These are phyloP conservation scores for Noctua janthina DNA, from an alignment of 2,888 invertebrate species.

Conservation along the genomic window DNA sequence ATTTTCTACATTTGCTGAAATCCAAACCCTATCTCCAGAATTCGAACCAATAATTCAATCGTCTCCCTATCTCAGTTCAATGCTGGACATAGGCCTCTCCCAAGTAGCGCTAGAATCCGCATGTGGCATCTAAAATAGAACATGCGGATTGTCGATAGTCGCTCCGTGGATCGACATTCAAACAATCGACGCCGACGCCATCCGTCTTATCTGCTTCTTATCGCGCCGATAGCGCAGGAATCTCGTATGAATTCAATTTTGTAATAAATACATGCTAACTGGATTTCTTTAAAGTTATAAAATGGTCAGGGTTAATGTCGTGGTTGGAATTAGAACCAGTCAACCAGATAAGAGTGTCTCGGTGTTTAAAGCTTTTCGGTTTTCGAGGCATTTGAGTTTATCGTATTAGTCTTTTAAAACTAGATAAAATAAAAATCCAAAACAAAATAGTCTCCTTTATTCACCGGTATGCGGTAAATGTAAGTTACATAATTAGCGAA, in stretches of 20 bases:
- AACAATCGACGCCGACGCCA: slow-evolving; percentile 68
- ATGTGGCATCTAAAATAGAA: slow-evolving; percentile 80
- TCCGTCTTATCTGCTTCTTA: slow-evolving; percentile 71
- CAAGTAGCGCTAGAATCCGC: slow-evolving; percentile 66
- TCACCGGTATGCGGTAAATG: slow-evolving; percentile 20
- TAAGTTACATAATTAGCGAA: slow-evolving; percentile 34
- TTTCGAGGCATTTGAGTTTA: slow-evolving; percentile 7
- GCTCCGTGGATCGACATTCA: slow-evolving; percentile 53
- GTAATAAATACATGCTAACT: slow-evolving; percentile 57
- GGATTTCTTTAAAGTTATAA: slow-evolving; percentile 34
- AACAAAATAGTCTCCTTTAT: background rate
- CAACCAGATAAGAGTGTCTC: slow-evolving; percentile 22
- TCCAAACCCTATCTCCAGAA: background rate
- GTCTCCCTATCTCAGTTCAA: slow-evolving; percentile 32
- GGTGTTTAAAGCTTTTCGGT: background rate
- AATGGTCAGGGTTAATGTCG: slow-evolving; percentile 46
- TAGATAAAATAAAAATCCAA: too few species aligned
- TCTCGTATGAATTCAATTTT: slow-evolving; percentile 54
- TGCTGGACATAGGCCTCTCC: slow-evolving; percentile 57
- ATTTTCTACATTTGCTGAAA: background rate
- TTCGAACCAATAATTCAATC: slow-evolving; percentile 29
- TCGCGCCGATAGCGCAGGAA: slow-evolving; percentile 68
- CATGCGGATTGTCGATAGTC: slow-evolving; percentile 61
- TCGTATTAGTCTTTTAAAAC: background rate
- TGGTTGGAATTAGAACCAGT: slow-evolving; percentile 27